Percentiles rank a stretch among this genome's conserved stretches.
These are phyloP conservation scores for Pseudoatta argentina DNA, from an alignment of 1,140 invertebrate species.

Conservation along the genomic window DNA sequence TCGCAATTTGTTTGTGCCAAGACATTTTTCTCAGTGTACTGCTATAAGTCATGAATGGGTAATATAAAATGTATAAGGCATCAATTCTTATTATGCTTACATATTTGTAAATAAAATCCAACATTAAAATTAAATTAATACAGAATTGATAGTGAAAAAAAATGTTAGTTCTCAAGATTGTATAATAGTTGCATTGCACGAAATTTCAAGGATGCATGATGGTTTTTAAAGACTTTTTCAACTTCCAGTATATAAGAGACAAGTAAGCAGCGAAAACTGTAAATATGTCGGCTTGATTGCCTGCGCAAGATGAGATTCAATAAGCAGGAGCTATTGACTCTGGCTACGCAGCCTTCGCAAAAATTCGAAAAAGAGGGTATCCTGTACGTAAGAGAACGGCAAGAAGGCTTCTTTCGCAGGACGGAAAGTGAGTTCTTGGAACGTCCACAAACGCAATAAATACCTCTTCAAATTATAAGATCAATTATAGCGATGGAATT, in stretches of 20 bases:
- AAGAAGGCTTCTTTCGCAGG: conserved; percentile 96
- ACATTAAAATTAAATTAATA: not conserved
- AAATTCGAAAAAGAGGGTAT: conserved; percentile 97
- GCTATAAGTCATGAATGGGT: not conserved
- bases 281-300: conserved; percentile 49
- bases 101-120: conserved; percentile 4
- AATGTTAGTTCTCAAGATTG: not conserved
- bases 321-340: conserved; percentile 93
- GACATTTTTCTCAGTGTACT: not conserved
- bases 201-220: not conserved
- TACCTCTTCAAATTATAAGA: conserved; percentile 32
- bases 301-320: conserved; percentile 94
- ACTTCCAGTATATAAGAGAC: conserved; percentile 50
- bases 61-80: not conserved
- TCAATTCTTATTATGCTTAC: not conserved
- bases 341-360: conserved; percentile 94
- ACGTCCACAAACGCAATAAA: not conserved
- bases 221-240: not conserved
- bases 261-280: conserved; percentile 6
- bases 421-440: conserved; percentile 92
- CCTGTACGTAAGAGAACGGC: conserved; percentile 94
- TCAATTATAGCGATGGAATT: conserved; percentile 15
- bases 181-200: not conserved
- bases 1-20: too few relatives aligned
- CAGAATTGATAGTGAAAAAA: not conserved